Conservation (phyloP, 2,888 invertebrate species). For the Epirrhoe alternata region DNA sequence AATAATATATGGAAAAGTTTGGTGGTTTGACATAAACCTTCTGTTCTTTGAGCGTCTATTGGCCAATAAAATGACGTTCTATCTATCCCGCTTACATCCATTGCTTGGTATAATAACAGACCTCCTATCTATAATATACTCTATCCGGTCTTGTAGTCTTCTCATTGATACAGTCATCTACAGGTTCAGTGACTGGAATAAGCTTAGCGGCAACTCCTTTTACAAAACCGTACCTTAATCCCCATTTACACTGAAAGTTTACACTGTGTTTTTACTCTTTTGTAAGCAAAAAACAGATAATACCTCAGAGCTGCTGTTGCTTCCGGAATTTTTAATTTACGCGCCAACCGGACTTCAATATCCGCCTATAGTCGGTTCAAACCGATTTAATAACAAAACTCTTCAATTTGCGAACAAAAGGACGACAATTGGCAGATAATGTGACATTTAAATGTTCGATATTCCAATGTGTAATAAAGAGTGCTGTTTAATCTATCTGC, state of each 20-base stretch:
- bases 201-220: neutral
- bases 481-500: neutral
- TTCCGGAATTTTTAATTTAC: constrained; percentile 67
- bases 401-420: constrained; percentile 29
- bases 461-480: constrained; percentile 2
- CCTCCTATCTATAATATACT: too few species aligned
- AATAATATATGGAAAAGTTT: too few species aligned
- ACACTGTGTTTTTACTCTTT: constrained; percentile 7
- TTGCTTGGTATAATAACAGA: too few species aligned
- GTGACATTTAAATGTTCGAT: constrained; percentile 26
- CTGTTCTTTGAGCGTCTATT: too few species aligned
- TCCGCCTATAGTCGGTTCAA: constrained; percentile 49
- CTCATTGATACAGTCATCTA: too few species aligned
- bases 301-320: constrained; percentile 8
- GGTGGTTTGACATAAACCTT: too few species aligned
- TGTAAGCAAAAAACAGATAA: constrained; percentile 24
- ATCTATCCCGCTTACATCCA: too few species aligned
- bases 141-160: too few species aligned
- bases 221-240: neutral
- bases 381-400: constrained; percentile 44
- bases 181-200: neutral
- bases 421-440: constrained; percentile 26
- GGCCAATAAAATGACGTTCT: too few species aligned
- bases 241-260: constrained; percentile 6
- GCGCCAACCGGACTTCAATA: constrained; percentile 59